Evolutionary conservation across 2,113 vertebrate genomes (phyloP), one percentile per base, ranked within the genome.

Genomic region (Protomyctophum bolini): DNA sequence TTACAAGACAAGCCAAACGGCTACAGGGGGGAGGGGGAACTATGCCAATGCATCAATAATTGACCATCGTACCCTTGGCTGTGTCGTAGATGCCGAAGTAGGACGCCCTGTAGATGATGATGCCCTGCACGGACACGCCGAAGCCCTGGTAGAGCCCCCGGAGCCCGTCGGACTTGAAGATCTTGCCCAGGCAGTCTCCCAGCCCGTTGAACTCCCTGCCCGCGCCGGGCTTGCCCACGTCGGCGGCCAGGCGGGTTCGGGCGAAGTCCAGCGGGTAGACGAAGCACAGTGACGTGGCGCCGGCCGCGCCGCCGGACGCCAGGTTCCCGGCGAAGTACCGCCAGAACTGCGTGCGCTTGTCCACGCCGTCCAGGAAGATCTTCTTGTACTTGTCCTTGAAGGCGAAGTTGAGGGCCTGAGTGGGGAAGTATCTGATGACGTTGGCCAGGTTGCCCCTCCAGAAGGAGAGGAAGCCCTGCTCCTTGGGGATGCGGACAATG

Each of bases 21-120:
- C 33, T 41, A 41, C 21, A 21, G 21, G 2, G 10, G 29, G 0
- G 2, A 3, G 11, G 2, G 1, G 11, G 6, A 54, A 55, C 33
- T 6, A 45, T 2, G 10, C 4, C 15, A 3, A 61, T 61, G 2
- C 45, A 2, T 41, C 6, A 46, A 10, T 7, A 11, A n/a, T 9
- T 6, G n/a, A 8, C 50, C 1, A 6, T 73, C 93, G 21, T 90
- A 98, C 96, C 95, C 82, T 98, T 99, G 0, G 96, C 96, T 0
- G 96, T 98, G 83, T 99, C 96, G 6, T 97, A 98, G 84, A 98
- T 94, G 76, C 96, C 96, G 0, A 99, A 99, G 87, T 97, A 98
- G 7, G 95, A 93, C 0, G 96, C 97, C 90, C 97, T 95, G 91
- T 97, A 98, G 92, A 98, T 97, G 88, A 98, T 97, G 87, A 98